Evolutionary conservation across 2,888 invertebrate species (phyloP).

Genomic region (Leptopilina drosophilae): DNA sequence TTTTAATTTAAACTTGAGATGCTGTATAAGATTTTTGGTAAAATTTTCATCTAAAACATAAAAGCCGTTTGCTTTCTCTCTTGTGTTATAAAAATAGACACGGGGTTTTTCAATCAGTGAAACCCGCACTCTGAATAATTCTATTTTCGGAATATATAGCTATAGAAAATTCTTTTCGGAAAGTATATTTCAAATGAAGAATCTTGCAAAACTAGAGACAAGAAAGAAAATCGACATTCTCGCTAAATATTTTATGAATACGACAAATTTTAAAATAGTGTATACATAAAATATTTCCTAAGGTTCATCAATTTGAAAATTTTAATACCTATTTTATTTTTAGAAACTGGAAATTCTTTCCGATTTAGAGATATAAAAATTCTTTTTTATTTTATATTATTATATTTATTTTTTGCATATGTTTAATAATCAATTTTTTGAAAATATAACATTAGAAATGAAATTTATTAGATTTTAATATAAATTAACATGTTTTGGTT

Average conservation of each 20-base stretch:
- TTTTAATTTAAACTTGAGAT: neutral
- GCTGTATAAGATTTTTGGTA: neutral
- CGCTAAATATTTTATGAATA: neutral
- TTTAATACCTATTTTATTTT: conserved; percentile 18
- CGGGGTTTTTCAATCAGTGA: neutral
- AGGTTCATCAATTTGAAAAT: conserved; percentile 24
- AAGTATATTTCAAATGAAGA: conserved; percentile 7
- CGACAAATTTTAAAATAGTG: conserved; percentile 23
- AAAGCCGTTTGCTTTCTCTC: conserved; percentile 4
- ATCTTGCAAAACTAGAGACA: conserved; percentile 1
- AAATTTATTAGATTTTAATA: too few species aligned
- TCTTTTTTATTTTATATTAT: neutral
- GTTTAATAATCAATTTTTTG: too few species aligned
- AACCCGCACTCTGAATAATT: conserved; percentile 27
- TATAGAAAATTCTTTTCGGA: neutral
- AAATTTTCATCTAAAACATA: neutral
- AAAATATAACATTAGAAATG: too few species aligned
- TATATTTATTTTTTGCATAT: too few species aligned
- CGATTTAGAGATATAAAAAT: conserved; percentile 6
- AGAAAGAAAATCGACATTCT: neutral
- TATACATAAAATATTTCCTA: conserved; percentile 20
- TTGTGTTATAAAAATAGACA: neutral
- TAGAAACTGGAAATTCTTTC: conserved; percentile 20
- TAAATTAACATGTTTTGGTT: too few species aligned
- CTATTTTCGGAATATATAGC: conserved; percentile 21